These are phyloP conservation scores for Cantharis nigra DNA, from an alignment of 2,888 invertebrate genomes.

Conservation along the genomic window DNA sequence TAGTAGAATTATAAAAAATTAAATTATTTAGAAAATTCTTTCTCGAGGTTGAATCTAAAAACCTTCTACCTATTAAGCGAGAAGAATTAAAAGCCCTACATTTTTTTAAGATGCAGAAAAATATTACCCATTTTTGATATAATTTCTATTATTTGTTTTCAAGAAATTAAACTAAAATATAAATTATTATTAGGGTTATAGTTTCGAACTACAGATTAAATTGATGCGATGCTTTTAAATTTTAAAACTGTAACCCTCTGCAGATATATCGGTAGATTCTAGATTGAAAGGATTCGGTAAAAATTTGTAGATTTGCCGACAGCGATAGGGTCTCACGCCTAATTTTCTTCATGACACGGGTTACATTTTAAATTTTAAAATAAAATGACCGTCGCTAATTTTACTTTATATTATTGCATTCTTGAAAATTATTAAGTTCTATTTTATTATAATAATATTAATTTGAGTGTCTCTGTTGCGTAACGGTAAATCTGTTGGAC, in stretches of 20 bases:
- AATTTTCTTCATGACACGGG: slow-evolving; percentile 42
- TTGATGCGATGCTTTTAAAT: slow-evolving; percentile 4
- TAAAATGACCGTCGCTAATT: slow-evolving; percentile 45
- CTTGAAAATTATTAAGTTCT: not conserved
- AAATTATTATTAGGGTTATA: not conserved
- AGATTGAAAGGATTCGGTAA: slow-evolving; percentile 25
- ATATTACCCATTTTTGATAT: not conserved
- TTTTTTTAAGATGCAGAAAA: not conserved
- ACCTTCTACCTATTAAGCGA: not conserved
- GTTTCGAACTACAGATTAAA: not conserved
- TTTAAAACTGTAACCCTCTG: slow-evolving; percentile 12
- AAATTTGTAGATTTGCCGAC: slow-evolving; percentile 41
- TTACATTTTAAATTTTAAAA: slow-evolving; percentile 38
- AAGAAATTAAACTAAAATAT: not conserved
- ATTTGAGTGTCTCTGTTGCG: not conserved
- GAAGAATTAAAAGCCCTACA: slow-evolving; percentile 1
- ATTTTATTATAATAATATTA: not conserved
- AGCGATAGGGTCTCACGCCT: slow-evolving; percentile 41
- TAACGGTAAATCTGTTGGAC: not conserved
- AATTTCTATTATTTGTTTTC: not conserved
- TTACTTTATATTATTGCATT: slow-evolving; percentile 21
- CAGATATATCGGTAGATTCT: slow-evolving; percentile 23
- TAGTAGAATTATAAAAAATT: not conserved
- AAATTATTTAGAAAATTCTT: not conserved
- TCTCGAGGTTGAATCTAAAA: slow-evolving; percentile 1